Evolutionary conservation across 2,797 vertebrate genomes (phyloP), one percentile per base, ranked within the genome.

Genomic region (Anguilla anguilla): DNA sequence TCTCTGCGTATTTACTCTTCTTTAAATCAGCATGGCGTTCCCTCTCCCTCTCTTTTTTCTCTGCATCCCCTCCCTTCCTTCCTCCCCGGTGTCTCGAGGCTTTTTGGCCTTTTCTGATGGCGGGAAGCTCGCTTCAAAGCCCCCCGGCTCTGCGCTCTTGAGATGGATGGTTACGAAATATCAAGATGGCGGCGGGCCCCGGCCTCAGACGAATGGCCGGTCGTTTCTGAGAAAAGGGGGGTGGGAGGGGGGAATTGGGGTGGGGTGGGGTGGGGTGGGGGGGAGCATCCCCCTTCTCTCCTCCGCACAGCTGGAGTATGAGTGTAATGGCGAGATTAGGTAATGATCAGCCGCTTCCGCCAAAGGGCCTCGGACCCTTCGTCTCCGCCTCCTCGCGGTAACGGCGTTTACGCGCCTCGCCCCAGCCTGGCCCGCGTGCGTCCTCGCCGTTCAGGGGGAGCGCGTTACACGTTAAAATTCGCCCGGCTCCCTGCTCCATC

Each of bases 91-190:
- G 51, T 49, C 77, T 17, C 19, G 7, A n/a, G 81, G 81, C 46
- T 25, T 39, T 46, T 46, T 19, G 43, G 46, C 46, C 6, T 49
- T 39, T 22, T 17, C 19, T 39, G 77, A 43, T 86, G 88, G 89
- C 89, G 90, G 84, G 82, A 90, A 85, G 46, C 85, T 89, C 86
- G 15, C 79, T 86, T 90, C 87, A 90, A 35, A 31, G 89, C 64
- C 74, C 69, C 69, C 49, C 69, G 69, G 22, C 31, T 43, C 15
- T 55, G 64, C 46, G 67, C 67, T 64, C 22, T 64, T 28, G 51
- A 53, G 82, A 28, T 83, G 2, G 9, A 53, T 53, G 25, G n/a
- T 55, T 83, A n/a, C 25, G 55, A n/a, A 53, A 83, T 9, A 55
- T 55, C 19, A 17, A 46, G 15, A 81, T 22, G 22, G 39, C 19